Base-by-base conservation (phyloP, 2,797 vertebrate species). In the Rhinatrema bivittatum region DNA sequence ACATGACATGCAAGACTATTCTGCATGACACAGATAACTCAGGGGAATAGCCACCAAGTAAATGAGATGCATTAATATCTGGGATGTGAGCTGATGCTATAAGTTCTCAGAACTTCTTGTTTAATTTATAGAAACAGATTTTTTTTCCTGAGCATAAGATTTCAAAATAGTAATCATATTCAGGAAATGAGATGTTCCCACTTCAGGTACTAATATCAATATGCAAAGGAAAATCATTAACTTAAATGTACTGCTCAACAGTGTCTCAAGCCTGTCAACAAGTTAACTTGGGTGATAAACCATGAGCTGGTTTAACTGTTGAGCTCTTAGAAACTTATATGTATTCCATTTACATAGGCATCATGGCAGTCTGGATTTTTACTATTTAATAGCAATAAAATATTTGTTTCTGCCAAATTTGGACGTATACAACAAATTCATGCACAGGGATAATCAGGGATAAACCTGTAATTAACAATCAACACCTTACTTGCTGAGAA, bases 11-110 rank as follows among this genome's bases (percentile, higher is more conserved):
- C 68, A 70, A 72, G 78, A 76, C 78, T 74, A 53, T 53, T 70
- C 86, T 91, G 87, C 58, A 68, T 86, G 84, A 88, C 87, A 86
- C 83, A 90, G 90, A 96, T 94, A 92, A 94, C 87, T 86, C 68
- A 5, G 53, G 70, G 77, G 81, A 85, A 68, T 73, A 69, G 44
- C 81, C 72, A 74, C 79, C 75, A 62, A 77, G 78, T 85, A 88
- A 91, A 91, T 91, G 86, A 92, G 87, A 90, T 88, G 85, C 87
- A 91, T 90, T 91, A 87, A 86, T 70, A 81, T 79, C 81, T 75
- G 84, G n/a, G 77, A 90, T 91, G 86, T 86, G 85, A 88, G 85
- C 85, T 68, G 75, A 72, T 87, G 86, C 91, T 89, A 79, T 74
- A 90, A 91, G 91, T 93, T 93, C 87, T 78, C 73, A 77, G 78